Conservation (phyloP, 2,113 vertebrate genomes). For the Procavia capensis region DNA sequence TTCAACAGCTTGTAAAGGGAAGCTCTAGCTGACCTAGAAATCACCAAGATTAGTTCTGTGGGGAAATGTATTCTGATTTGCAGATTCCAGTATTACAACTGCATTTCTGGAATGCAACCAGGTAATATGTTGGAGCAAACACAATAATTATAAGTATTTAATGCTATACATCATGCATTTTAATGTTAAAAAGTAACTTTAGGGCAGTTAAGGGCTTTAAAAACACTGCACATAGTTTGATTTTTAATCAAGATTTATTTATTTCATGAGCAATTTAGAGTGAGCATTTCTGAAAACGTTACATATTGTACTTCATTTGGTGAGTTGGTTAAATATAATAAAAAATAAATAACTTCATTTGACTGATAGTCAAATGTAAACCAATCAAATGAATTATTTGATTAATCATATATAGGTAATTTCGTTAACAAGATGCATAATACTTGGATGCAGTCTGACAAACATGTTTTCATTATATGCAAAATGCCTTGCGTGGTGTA, state of each 20-base stretch:
- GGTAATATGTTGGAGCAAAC: neutral
- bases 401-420: neutral
- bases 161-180: neutral
- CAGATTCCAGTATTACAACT: neutral
- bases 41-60: neutral
- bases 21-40: neutral
- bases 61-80: neutral
- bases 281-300: conserved; percentile 12
- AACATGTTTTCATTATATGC: neutral
- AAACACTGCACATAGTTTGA: neutral
- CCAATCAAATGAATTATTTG: no score
- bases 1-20: neutral
- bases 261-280: conserved; percentile 1
- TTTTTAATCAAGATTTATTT: conserved; percentile 35
- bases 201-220: neutral
- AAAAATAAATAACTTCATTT: neutral
- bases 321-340: conserved; percentile 23
- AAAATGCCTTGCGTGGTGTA: neutral
- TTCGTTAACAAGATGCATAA: neutral
- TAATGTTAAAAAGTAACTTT: conserved; percentile 42
- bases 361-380: no score
- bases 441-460: neutral
- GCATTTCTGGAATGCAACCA: neutral
- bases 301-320: neutral
- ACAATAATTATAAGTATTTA: neutral